Evolutionary conservation across 2,888 invertebrate species (phyloP).

Genomic region (Habroteleia sp.): DNA sequence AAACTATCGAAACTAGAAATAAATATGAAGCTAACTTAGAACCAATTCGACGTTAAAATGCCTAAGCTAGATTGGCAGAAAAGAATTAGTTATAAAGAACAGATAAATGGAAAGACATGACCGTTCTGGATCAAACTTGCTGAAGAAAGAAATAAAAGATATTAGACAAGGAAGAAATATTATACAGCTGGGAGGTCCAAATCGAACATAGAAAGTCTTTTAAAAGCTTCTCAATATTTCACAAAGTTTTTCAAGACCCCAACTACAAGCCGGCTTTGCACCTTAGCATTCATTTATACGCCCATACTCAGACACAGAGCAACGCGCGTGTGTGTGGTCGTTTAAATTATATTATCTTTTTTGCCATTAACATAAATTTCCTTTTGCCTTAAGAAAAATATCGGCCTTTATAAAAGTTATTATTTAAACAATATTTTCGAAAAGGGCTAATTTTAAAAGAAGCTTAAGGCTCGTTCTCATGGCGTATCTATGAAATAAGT

Average conservation of each 20-base stretch:
- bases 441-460: neutral
- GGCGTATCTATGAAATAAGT: slow-evolving; percentile 4
- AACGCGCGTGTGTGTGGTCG: neutral
- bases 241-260: slow-evolving; percentile 70
- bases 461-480: neutral
- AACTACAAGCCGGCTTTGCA: slow-evolving; percentile 63
- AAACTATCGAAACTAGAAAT: too few species aligned
- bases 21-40: neutral
- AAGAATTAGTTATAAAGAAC: slow-evolving; percentile 48
- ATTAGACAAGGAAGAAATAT: slow-evolving; percentile 51
- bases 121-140: slow-evolving; percentile 26
- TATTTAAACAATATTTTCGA: too few species aligned
- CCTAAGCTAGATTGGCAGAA: slow-evolving; percentile 31
- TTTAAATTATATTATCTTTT: slow-evolving; percentile 30
- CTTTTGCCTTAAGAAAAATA: neutral
- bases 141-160: slow-evolving; percentile 41
- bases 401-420: too few species aligned
- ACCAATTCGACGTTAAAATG: slow-evolving; percentile 5
- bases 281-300: slow-evolving; percentile 69
- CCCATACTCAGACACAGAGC: slow-evolving; percentile 54
- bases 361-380: slow-evolving; percentile 1
- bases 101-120: slow-evolving; percentile 34
- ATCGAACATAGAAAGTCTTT: slow-evolving; percentile 76
- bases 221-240: slow-evolving; percentile 75
- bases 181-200: slow-evolving; percentile 61